Evolutionary conservation across 2,113 vertebrate genomes (phyloP).

Genomic region (Bathybates hornii): DNA sequence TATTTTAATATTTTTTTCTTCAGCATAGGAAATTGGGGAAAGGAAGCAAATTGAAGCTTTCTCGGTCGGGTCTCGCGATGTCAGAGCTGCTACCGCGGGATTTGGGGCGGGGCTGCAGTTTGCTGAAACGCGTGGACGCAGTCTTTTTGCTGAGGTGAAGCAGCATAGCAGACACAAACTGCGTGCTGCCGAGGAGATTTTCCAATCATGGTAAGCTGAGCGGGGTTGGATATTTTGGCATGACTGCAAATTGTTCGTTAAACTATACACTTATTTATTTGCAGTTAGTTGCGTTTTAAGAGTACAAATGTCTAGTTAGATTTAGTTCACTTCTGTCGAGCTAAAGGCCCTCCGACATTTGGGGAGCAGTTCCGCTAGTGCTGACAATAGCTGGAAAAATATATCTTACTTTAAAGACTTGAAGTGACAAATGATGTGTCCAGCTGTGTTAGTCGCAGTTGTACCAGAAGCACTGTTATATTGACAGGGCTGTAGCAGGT

Average conservation of each 20-base stretch:
- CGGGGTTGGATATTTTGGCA: fast-evolving
- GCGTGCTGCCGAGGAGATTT: constrained; percentile 10
- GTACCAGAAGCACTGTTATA: neutral
- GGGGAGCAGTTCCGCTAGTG: neutral
- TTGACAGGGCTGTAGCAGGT: neutral
- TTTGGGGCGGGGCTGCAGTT: neutral
- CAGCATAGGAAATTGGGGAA: neutral
- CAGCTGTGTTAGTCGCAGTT: fast-evolving
- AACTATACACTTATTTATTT: neutral
- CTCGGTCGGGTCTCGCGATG: neutral
- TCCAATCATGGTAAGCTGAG: constrained; percentile 41
- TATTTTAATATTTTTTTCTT: neutral
- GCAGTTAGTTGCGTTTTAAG: fast-evolving
- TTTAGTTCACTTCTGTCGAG: fast-evolving
- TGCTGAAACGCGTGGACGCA: fast-evolving
- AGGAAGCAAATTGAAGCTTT: neutral
- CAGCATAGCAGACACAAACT: neutral
- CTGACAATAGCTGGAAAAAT: neutral
- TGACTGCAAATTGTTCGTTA: fast-evolving
- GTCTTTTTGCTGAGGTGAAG: neutral
- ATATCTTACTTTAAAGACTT: neutral
- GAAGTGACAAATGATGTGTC: fast-evolving
- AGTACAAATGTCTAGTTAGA: neutral
- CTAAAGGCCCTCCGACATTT: neutral
- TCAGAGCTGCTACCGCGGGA: neutral